Percentiles rank a stretch among this genome's conserved stretches.
Evolutionary conservation across 2,888 invertebrate genomes (phyloP).

Genomic region (Lacanobia wlatinum): DNA sequence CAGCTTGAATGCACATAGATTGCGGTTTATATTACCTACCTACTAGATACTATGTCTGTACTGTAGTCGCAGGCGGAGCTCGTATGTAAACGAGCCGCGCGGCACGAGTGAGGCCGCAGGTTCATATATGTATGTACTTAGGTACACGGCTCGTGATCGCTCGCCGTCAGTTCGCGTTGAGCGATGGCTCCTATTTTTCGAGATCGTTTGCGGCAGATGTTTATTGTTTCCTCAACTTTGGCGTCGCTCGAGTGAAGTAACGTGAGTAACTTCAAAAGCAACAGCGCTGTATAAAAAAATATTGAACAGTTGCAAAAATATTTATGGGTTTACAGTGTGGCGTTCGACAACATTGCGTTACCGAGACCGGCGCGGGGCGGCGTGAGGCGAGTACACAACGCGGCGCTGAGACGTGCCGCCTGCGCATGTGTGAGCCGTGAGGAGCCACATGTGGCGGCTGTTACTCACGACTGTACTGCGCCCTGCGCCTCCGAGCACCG

Average conservation of each 20-base stretch:
- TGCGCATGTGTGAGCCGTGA: too few relatives aligned
- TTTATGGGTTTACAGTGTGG: constrained; percentile 26
- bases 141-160: background rate
- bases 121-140: background rate
- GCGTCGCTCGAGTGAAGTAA: constrained; percentile 16
- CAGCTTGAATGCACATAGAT: constrained; percentile 35
- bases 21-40: constrained; percentile 21
- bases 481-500: background rate
- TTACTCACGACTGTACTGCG: background rate
- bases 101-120: background rate
- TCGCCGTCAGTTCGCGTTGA: constrained; percentile 12
- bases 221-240: constrained; percentile 43
- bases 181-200: constrained; percentile 17
- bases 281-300: constrained; percentile 29
- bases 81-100: background rate
- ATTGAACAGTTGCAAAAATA: constrained; percentile 58
- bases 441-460: constrained; percentile 28
- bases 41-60: background rate
- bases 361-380: background rate
- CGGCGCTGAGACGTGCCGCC: background rate
- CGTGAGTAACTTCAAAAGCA: constrained; percentile 24
- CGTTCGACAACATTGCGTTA: constrained; percentile 29
- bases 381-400: background rate
- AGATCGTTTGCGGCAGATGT: constrained; percentile 24
- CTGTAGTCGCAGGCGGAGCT: background rate